These are phyloP conservation scores for Rotaria socialis DNA, from an alignment of 2,888 invertebrate species.

Conservation along the genomic window DNA sequence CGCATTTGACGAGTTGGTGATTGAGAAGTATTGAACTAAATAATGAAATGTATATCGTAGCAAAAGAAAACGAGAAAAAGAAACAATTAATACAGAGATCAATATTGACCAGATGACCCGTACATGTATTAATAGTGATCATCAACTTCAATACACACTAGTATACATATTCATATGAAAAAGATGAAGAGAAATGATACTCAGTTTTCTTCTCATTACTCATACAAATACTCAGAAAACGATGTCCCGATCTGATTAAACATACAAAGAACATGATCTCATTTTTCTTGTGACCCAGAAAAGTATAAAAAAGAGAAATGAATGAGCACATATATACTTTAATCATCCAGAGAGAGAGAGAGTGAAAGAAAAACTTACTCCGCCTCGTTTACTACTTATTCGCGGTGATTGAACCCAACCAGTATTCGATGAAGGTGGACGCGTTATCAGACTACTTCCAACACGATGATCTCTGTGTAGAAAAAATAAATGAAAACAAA, in stretches of 20 bases:
- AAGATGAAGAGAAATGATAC: slow-evolving; percentile 21
- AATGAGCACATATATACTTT: not conserved
- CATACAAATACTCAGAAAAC: not conserved
- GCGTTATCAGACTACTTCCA: not conserved
- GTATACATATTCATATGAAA: slow-evolving; percentile 5
- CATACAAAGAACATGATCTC: slow-evolving; percentile 23
- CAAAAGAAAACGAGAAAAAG: not conserved
- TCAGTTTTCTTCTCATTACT: not conserved
- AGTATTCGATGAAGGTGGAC: not conserved
- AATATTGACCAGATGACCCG: slow-evolving; percentile 22
- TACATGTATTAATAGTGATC: not conserved
- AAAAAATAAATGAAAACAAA: not conserved
- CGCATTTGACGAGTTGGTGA: slow-evolving; percentile 29
- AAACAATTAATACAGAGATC: slow-evolving; percentile 19
- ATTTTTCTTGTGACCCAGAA: slow-evolving; percentile 17
- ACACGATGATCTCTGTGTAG: not conserved
- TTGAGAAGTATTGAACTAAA: slow-evolving; percentile 28
- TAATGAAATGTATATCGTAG: not conserved
- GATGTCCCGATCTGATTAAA: slow-evolving; percentile 27
- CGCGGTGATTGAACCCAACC: not conserved
- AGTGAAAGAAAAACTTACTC: slow-evolving; percentile 9
- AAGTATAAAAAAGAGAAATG: not conserved
- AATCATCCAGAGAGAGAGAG: slow-evolving; percentile 2
- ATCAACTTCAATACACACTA: slow-evolving; percentile 18
- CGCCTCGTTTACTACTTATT: slow-evolving; percentile 11